Evolutionary conservation across 2,797 vertebrate genomes (phyloP), one percentile per base, ranked within the genome.

Genomic region (Moxostoma hubbsi): DNA sequence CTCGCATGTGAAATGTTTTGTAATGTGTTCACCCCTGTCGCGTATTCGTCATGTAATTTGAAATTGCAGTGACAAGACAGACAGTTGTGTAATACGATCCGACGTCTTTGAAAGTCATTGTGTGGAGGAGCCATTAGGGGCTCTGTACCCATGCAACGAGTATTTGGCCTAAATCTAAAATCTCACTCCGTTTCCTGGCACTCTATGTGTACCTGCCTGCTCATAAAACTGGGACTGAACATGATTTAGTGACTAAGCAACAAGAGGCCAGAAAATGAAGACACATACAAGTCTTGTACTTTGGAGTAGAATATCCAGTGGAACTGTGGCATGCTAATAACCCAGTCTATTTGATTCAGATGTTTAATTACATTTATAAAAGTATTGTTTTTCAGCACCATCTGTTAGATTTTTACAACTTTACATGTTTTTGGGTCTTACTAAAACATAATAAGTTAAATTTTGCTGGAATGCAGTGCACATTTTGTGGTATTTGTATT

Each of bases 81-180:
- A 18, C 18, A 18, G 18, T 18, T 18, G 18, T 18, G 18, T 1
- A 18, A 18, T 18, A 18, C 18, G 18, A 18, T 18, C 18, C 18
- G 18, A 18, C 18, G 18, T 18, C 18, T 18, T 18, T 18, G 18
- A 18, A 18, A 1, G 18, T 18, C 18, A 18, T 18, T 1, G 1
- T 18, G 18, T 18, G 18, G 18, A 18, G 18, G 18, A 18, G 18
- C 18, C 18, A 18, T 18, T 18, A 24, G 24, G 24, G 24, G 24
- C 24, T 24, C 24, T 24, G 24, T 9, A 43, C 15, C 54, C 69
- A 76, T 82, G 73, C 80, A 80, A 77, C 54, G 47, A 65, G 13
- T 45, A 54, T 75, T 76, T 84, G 59, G 75, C 62, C 69, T 59
- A 0, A 74, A 78, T 61, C 15, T 10, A 5, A 82, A 70, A 83